Evolutionary conservation across 2,888 invertebrate species (phyloP).

Genomic region (Drosophila monieri): DNA sequence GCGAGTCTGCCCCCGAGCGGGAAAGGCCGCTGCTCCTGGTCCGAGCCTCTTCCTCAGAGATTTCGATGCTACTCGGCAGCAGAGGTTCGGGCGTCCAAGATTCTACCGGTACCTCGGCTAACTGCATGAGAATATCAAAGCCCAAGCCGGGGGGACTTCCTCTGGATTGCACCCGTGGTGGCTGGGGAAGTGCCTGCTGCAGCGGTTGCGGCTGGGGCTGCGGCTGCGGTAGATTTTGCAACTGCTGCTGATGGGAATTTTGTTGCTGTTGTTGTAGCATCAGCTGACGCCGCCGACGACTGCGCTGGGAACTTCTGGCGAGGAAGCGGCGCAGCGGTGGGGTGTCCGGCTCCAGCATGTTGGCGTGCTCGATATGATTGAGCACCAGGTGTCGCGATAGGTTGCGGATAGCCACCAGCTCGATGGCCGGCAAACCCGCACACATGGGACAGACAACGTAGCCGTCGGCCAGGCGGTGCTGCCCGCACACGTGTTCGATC

Average conservation of each 20-base stretch:
- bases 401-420: conserved; percentile 56
- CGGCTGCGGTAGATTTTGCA: not conserved
- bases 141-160: conserved; percentile 31
- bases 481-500: conserved; percentile 58
- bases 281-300: conserved; percentile 45
- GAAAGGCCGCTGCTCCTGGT: not conserved
- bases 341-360: conserved; percentile 58
- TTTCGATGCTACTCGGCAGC: conserved; percentile 4
- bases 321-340: conserved; percentile 46
- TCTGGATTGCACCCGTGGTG: not conserved
- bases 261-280: conserved; percentile 6
- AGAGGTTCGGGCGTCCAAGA: not conserved
- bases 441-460: conserved; percentile 69
- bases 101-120: conserved; percentile 16
- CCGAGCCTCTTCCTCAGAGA: conserved; percentile 32
- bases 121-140: conserved; percentile 51
- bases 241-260: not conserved
- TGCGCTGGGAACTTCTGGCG: conserved; percentile 44
- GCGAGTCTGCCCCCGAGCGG: not conserved
- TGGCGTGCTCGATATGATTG: conserved; percentile 69
- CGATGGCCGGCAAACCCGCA: conserved; percentile 49
- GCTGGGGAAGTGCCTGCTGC: not conserved
- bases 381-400: conserved; percentile 57
- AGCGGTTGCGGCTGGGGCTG: not conserved
- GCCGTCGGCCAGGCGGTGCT: conserved; percentile 48